These are phyloP conservation scores for Meteorus colon DNA, from an alignment of 2,888 invertebrate genomes.

Conservation along the genomic window DNA sequence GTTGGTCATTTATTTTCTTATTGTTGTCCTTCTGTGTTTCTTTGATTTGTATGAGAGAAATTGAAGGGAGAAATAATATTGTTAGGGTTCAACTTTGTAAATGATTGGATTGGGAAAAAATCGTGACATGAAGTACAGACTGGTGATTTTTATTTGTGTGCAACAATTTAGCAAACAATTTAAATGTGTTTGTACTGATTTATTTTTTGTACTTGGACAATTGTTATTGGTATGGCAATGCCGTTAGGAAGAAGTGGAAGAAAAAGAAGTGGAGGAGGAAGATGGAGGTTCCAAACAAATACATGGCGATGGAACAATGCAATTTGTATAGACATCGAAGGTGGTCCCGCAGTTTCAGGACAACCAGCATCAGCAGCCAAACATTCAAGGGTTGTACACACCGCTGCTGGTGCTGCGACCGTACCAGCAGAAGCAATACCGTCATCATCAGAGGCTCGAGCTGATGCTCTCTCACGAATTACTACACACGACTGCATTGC, in stretches of 20 bases:
- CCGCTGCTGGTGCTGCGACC: not conserved
- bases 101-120: too few relatives aligned
- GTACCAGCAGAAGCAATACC: not conserved
- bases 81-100: too few relatives aligned
- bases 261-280: not conserved
- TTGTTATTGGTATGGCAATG: slow-evolving; percentile 5
- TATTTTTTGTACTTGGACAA: not conserved
- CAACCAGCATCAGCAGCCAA: slow-evolving; percentile 25
- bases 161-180: too few relatives aligned
- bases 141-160: too few relatives aligned
- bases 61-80: too few relatives aligned
- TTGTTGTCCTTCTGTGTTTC: not conserved
- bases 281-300: not conserved
- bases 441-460: not conserved
- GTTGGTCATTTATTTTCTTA: not conserved
- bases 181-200: too few relatives aligned
- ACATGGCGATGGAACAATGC: slow-evolving; percentile 62
- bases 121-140: too few relatives aligned
- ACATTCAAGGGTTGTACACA: slow-evolving; percentile 25
- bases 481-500: slow-evolving; percentile 26
- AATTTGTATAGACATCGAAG: slow-evolving; percentile 61
- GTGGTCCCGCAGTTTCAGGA: slow-evolving; percentile 40
- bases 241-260: slow-evolving; percentile 17
- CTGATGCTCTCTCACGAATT: slow-evolving; percentile 35
- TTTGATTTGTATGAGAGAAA: too few relatives aligned